Evolutionary conservation across 2,888 invertebrate genomes (phyloP), one percentile per base, ranked within the genome.

Genomic region (Tiliacea citrago): DNA sequence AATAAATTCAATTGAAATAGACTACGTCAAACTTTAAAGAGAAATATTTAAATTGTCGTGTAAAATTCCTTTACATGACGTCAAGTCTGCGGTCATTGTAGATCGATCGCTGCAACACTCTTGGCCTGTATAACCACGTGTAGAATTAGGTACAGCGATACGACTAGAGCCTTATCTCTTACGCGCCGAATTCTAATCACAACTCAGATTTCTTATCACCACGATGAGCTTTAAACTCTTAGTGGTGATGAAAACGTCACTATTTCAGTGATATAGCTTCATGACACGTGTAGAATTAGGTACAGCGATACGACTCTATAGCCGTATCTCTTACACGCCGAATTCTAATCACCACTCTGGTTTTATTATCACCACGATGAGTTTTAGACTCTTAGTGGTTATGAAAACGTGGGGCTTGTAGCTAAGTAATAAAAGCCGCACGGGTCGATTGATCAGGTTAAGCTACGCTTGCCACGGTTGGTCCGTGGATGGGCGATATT

Each of bases 111-210:
- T 89, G 92, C 92, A 91, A 85, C 86, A 89, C 87, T 90, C 87
- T 88, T 88, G 85, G 86, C 88, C 86, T 88, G 87, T 81, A 91
- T 91, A 92, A 79, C 86, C 90, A 89, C 88, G 89, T 89, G 89
- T 92, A 92, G 91, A 91, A 91, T 92, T 93, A 93, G 93, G 77
- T 91, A 91, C 77, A 73, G 51, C 58, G 49, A 85, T 86, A 88
- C 82, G 82, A 83, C 84, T 89, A 82, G 67, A 86, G 86, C 88
- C 91, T 92, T 93, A 91, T 91, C 91, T 90, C 90, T 86, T 60
- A 55, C 80, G 76, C 71, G 71, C 87, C 90, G 81, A 89, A 91
- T 68, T 62, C 61, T 84, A 81, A 84, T 84, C 76, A 82, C 77
- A 55, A 35, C 42, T 9, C 13, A 6, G 29, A n/a, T 51, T 70